A percentile compares a stretch with the other conserved stretches of the same genome.
These are phyloP conservation scores for Ganaspis sp. DNA, from an alignment of 1,140 invertebrate genomes.

Conservation along the genomic window DNA sequence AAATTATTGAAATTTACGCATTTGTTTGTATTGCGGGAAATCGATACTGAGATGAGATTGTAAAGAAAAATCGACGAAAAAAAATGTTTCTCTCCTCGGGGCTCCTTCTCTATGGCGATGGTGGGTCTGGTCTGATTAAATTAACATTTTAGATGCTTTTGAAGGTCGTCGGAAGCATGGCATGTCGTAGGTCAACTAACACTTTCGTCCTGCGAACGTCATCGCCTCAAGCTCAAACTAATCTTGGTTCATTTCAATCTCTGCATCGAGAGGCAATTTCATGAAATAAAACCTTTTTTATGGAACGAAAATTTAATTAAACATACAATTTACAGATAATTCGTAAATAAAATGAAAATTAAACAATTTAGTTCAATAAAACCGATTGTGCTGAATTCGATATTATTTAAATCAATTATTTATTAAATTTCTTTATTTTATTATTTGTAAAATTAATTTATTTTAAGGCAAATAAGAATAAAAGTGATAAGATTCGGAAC, in stretches of 20 bases:
- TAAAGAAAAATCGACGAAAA: conserved; percentile 35
- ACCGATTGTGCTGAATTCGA: too few species aligned
- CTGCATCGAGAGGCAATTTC: neutral
- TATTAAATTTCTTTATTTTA: too few species aligned
- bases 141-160: conserved; percentile 45
- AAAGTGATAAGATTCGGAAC: too few species aligned
- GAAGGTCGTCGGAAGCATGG: conserved; percentile 54
- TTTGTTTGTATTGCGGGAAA: conserved; percentile 6
- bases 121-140: conserved; percentile 58
- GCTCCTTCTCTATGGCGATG: conserved; percentile 64
- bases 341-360: too few species aligned
- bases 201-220: conserved; percentile 23
- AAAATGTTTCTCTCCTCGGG: conserved; percentile 50
- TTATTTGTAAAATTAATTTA: too few species aligned
- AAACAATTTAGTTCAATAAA: too few species aligned
- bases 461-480: too few species aligned
- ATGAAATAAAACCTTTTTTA: neutral
- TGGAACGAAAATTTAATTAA: too few species aligned
- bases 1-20: neutral
- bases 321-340: too few species aligned
- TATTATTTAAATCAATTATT: too few species aligned
- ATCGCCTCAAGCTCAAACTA: conserved; percentile 28
- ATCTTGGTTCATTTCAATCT: neutral
- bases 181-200: conserved; percentile 60
- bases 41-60: neutral